Evolutionary conservation across 2,113 vertebrate species (phyloP), one percentile per base, ranked within the genome.

Genomic region (Eretmochelys imbricata): DNA sequence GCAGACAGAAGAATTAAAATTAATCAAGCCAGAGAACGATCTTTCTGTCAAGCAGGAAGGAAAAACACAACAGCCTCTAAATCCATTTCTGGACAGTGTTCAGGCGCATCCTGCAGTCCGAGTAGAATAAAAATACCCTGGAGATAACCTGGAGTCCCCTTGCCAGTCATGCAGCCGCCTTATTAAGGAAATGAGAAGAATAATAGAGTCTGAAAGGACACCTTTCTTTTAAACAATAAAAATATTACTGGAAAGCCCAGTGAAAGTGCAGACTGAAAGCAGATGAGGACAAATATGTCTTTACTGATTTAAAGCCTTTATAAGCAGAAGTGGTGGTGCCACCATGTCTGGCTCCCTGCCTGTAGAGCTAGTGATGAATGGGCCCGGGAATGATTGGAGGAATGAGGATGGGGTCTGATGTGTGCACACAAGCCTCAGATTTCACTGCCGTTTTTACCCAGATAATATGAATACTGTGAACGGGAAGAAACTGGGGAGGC

Each of bases 281-380:
- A 94, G 93, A 94, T 85, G 4, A 82, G 94, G 62, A 95, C 93
- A 97, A 95, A 97, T 94, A 91, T 83, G 76, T 95, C 93, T 92
- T 82, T 82, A 87, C 93, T 96, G 97, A 97, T 97, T 96, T 96
- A 97, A 91, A 94, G 91, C 93, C 97, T 96, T 93, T 95, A 93
- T 97, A 98, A 97, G 96, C 97, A 96, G 95, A 96, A 98, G 96
- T 96, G 93, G 90, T 98, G 98, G 97, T 98, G 98, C 97, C 97
- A 97, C 96, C 82, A 25, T 98, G 96, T 98, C 98, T 97, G 97
- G 97, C 97, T 97, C 94, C 92, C 92, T 93, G 97, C 95, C 96
- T 97, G 95, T 94, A 95, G 89, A 95, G 57, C 93, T 55, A 48
- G 94, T 97, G 96, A 95, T 97, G 96, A 97, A 97, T 97, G 97